Base-by-base conservation (phyloP, 2,797 vertebrate genomes). In the Bradypodion ventrale region DNA sequence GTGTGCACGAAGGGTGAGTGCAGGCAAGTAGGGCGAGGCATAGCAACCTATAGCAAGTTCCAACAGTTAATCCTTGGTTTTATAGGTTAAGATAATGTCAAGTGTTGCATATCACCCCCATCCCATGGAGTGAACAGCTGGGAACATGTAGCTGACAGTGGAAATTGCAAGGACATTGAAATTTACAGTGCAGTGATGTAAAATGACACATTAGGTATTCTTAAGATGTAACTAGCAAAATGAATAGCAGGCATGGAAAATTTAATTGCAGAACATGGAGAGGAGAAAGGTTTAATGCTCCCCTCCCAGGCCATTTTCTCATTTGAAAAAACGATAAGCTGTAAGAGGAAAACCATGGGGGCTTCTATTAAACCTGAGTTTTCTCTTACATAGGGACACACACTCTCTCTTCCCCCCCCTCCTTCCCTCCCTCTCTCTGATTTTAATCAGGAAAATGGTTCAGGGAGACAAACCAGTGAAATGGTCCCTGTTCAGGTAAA, bases 391-490 rank as follows among this genome's bases (percentile, higher is more conserved):
- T 6, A 44, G 40, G n/a, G n/a, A n/a, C 69, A 80, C 66, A 80
- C 7, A 78, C 60, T 25, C 29, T 15, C 62, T 13, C 29, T 65
- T 65, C 68, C 15, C 32, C 69, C 69, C 35, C 37, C 32, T 62
- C 29, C 4, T 29, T 13, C 32, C 35, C 37, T 69, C 19, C 9
- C 37, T 70, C 37, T 70, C 37, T 42, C 21, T 70, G 35, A 9
- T 69, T 79, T 79, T 79, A 82, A 52, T 52, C 42, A 62, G 60
- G 32, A 75, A 74, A 74, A 63, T 49, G 23, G n/a, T 49, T 42
- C 42, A 49, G 42, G n/a, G n/a, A n/a, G 25, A 73, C 19, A 29
- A 10, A 12, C 5, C 23, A 29, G 23, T 65, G 70, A 12, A 19
- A 21, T 40, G 9, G 7, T 27, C 8, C 21, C 70, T n/a, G 35